A percentile compares a stretch with the other conserved stretches of the same genome.
These are phyloP conservation scores for Adelges cooleyi DNA, from an alignment of 1,140 invertebrate genomes.

Conservation along the genomic window DNA sequence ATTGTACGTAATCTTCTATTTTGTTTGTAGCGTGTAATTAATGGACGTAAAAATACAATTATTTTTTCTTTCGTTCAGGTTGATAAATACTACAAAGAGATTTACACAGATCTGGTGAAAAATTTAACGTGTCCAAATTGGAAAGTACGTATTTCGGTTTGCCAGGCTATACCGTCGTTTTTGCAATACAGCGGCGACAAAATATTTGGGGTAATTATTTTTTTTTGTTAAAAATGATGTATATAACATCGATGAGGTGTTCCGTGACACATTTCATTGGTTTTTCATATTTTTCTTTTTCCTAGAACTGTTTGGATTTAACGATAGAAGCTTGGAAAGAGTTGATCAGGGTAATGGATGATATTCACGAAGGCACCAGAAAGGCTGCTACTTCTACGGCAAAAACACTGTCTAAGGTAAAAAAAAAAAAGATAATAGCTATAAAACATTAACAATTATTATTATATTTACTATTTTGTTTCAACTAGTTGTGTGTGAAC, in stretches of 20 bases:
- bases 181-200: conserved; percentile 42
- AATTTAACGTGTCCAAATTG: conserved; percentile 77
- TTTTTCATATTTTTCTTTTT: conserved; percentile 31
- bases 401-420: conserved; percentile 56
- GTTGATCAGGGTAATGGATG: conserved; percentile 82
- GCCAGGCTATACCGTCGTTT: conserved; percentile 72
- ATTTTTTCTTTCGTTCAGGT: conserved; percentile 36
- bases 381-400: conserved; percentile 64
- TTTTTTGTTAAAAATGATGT: not conserved
- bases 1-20: conserved; percentile 38
- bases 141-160: conserved; percentile 81
- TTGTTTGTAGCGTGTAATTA: conserved; percentile 26
- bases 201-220: conserved; percentile 29
- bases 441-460: not conserved
- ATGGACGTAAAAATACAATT: conserved; percentile 40
- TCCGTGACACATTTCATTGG: no score
- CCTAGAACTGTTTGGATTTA: conserved; percentile 41
- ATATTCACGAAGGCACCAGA: conserved; percentile 81
- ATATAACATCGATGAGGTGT: no score
- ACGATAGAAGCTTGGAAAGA: conserved; percentile 67
- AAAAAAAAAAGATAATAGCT: not conserved
- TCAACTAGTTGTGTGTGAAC: conserved; percentile 16
- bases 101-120: conserved; percentile 62
- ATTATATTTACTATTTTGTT: not conserved
- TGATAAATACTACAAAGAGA: conserved; percentile 77